Conservation (phyloP, 2,797 vertebrate species). For the Pachyuromys duprasi region DNA sequence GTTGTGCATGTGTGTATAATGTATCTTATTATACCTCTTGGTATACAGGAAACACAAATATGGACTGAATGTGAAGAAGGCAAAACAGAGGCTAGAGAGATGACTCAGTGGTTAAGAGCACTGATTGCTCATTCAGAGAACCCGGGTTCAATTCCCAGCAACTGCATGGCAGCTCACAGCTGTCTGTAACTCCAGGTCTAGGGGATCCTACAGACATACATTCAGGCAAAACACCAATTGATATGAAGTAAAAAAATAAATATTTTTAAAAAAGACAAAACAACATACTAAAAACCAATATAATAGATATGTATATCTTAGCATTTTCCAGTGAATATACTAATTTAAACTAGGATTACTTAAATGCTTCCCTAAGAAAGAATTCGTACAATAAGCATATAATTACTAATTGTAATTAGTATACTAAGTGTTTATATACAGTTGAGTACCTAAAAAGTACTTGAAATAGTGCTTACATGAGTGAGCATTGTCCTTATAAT, state of each 20-base stretch:
- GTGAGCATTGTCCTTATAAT: slow-evolving; percentile 13
- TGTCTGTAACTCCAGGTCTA: too few species aligned
- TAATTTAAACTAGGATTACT: slow-evolving; percentile 47
- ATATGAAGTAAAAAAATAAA: too few species aligned
- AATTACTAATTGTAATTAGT: slow-evolving; percentile 48
- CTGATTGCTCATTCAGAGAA: too few species aligned
- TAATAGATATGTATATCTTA: neutral
- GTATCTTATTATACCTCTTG: slow-evolving; percentile 8
- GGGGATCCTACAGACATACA: too few species aligned
- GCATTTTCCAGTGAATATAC: slow-evolving; percentile 30
- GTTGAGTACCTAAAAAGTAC: slow-evolving; percentile 7
- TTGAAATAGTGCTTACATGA: slow-evolving; percentile 9
- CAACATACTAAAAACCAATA: neutral
- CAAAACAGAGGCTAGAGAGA: too few species aligned
- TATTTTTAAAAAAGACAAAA: neutral
- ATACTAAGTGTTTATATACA: slow-evolving; percentile 48
- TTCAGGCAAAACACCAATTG: too few species aligned
- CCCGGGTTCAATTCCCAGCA: too few species aligned
- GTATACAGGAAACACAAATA: slow-evolving; percentile 23
- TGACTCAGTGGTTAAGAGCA: too few species aligned
- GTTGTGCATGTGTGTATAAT: neutral
- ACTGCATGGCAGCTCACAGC: too few species aligned
- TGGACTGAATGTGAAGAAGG: neutral
- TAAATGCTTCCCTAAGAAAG: slow-evolving; percentile 49
- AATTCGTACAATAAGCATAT: slow-evolving; percentile 42